phyloP scores from a whole-genome alignment of 2,113 vertebrate genomes.

The Camelus bactrianus region DNA sequence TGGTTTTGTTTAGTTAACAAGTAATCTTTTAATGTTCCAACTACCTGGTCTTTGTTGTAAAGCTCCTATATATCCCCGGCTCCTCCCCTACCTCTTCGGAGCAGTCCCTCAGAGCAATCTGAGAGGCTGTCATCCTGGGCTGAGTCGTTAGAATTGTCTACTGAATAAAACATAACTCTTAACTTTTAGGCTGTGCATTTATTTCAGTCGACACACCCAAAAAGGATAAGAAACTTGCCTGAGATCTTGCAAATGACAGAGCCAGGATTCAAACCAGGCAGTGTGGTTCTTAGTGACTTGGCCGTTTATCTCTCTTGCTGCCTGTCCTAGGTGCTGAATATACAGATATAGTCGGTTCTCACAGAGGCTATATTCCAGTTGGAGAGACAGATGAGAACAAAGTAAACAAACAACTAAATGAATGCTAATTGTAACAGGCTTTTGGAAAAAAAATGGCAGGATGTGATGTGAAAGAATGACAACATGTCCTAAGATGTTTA shows the following conservation, averaged over 20 bases:
- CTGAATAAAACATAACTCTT: too few species aligned
- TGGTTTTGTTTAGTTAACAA: too few species aligned
- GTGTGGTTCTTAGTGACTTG: background rate
- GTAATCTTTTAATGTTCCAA: too few species aligned
- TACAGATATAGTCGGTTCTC: background rate
- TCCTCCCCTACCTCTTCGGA: too few species aligned
- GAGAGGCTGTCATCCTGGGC: too few species aligned
- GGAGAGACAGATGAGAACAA: conserved; percentile 23
- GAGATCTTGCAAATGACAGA: background rate
- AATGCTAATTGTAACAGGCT: background rate
- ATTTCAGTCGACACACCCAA: background rate
- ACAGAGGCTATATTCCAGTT: background rate
- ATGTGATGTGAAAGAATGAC: background rate
- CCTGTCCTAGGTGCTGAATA: background rate
- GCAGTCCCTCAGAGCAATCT: too few species aligned
- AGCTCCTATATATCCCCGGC: too few species aligned
- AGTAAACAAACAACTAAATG: background rate
- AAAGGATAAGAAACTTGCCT: background rate
- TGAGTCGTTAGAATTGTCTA: too few species aligned
- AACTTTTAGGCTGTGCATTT: too few species aligned
- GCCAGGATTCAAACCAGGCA: background rate
- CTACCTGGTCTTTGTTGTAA: too few species aligned
- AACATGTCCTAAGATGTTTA: background rate
- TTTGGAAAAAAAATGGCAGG: background rate
- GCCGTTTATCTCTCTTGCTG: background rate